Base-by-base conservation (phyloP, 2,797 vertebrate species). In the Hypotaenidia philippensis region DNA sequence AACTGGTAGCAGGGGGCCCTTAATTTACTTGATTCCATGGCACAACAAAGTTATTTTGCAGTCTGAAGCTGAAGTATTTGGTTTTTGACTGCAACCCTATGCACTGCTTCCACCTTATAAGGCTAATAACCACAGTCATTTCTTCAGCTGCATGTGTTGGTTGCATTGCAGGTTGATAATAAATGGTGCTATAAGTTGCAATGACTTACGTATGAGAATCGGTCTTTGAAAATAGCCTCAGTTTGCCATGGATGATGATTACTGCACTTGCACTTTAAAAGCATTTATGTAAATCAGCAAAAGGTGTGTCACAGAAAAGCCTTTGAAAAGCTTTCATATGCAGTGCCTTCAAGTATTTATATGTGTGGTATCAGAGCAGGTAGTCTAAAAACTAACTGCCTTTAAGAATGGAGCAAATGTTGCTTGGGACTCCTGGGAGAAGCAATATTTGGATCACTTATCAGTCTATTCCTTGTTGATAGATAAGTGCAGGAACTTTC, bases 271-370 rank as follows among this genome's bases (percentile, higher is more conserved):
- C 6, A 66, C 69, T 92, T 78, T 49, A 72, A 47, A 87, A 81
- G 45, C 41, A 72, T 47, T 70, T 63, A 66, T 29, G 56, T 79
- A 92, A 94, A 90, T 19, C 64, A 84, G 75, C 31, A 34, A 77
- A 84, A 95, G 64, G 34, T 64, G 38, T 93, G 78, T 84, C 26
- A 27, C 0, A 4, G 36, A 19, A 92, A 90, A 80, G 41, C 40
- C 32, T 92, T 81, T 86, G 84, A 78, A 89, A 92, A 91, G 65
- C 83, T 94, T 94, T 90, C 55, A 23, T 71, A 83, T 85, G 34
- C 34, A 77, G 34, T 78, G 44, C 50, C 83, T 85, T 81, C 59
- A 89, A 85, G 57, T 80, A 47, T 94, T 94, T 87, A 23, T 90
- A 74, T 47, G 21, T 53, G 53, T 74, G 57, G 75, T 70, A 56